Evolutionary conservation across 2,113 vertebrate species (phyloP).

Genomic region (Ploceus nigricollis): DNA sequence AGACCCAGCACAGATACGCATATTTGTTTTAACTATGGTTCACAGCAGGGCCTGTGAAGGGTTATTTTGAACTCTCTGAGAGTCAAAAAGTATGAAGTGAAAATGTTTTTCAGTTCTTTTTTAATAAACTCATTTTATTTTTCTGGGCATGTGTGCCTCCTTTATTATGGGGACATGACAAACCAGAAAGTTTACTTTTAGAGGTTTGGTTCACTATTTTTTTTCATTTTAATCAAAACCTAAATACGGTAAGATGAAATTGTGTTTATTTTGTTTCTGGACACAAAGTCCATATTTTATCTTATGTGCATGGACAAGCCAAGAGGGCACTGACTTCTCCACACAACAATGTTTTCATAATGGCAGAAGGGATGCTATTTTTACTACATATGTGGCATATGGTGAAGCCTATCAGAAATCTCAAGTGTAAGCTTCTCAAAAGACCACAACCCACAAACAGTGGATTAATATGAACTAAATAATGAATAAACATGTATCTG

Average conservation of each 20-base stretch:
- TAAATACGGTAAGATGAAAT: neutral
- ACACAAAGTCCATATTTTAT: neutral
- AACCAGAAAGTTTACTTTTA: neutral
- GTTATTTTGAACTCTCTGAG: neutral
- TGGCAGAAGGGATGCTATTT: neutral
- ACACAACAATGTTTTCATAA: neutral
- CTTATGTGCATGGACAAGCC: neutral
- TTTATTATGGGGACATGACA: neutral
- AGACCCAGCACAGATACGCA: neutral
- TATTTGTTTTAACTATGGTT: neutral
- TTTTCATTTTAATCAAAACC: neutral
- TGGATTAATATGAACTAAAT: neutral
- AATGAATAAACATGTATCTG: neutral
- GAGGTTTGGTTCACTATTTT: neutral
- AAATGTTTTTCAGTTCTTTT: neutral
- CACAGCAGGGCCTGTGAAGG: neutral
- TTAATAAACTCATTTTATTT: neutral
- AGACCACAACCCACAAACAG: neutral
- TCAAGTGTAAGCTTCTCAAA: neutral
- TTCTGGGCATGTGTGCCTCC: accelerated
- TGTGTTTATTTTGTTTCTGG: neutral
- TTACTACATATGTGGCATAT: neutral
- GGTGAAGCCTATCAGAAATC: neutral
- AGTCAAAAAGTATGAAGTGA: neutral
- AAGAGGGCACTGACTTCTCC: neutral